Evolutionary conservation across 2,113 vertebrate species (phyloP), one percentile per base, ranked within the genome.

Genomic region (Menidia beryllina): DNA sequence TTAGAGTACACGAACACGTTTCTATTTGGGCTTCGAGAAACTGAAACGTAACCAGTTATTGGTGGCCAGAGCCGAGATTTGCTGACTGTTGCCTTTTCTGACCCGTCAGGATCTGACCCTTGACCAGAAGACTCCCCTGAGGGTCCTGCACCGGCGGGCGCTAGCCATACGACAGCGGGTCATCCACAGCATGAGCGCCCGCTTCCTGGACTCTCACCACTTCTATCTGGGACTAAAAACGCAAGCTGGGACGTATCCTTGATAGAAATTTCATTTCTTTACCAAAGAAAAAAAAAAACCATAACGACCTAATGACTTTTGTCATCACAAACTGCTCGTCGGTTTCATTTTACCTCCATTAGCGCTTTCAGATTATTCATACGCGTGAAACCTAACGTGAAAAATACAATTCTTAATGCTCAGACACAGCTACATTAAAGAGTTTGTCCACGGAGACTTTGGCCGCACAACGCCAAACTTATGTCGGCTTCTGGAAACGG

Each of bases 191-290:
- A 98, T 99, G 96, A 93, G 73, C 27, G 19, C 93, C 0, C 75
- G 90, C 71, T 96, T 93, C 66, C 58, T 95, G 43, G 96, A 99
- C 3, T 62, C 91, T 3, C 97, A 99, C 57, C 97, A 97, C 80
- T 99, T 99, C 79, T 92, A 94, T 27, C 95, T 99, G 51, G 81
- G 52, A 17, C 94, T 99, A 67, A 96, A 94, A 86, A 98, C 96
- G 0, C 98, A 99, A 76, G 98, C 98, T 0, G 98, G 98, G 12
- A 99, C 97, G 97, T 98, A 99, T 99, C 97, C 94, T 95, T 48
- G 0, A 36, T 30, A 27, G 17, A 27, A 27, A 39, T 70, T 8
- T 24, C 1, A 21, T 43, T 2, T 54, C 26, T 48, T 3, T 1
- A n/a, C n/a, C n/a, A n/a, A n/a, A n/a, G n/a, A n/a, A n/a, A n/a